Evolutionary conservation across 1,140 invertebrate genomes (phyloP).

Genomic region (Ceratina australensis): DNA sequence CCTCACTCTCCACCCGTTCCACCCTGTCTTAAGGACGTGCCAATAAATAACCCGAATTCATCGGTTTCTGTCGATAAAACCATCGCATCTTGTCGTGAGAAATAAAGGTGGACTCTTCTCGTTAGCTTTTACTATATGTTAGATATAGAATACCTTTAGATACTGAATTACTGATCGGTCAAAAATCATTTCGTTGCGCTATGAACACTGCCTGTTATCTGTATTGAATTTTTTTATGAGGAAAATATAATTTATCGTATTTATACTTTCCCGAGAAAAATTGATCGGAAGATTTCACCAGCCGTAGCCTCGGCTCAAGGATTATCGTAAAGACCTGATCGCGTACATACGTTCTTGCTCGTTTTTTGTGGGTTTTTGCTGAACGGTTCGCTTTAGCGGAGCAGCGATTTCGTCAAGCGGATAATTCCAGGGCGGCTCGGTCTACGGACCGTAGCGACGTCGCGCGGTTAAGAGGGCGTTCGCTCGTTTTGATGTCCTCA

Average conservation of each 20-base stretch:
- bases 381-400: background rate
- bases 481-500: background rate
- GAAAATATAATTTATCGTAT: too few species aligned
- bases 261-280: background rate
- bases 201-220: too few species aligned
- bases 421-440: constrained; percentile 12
- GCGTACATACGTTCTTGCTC: background rate
- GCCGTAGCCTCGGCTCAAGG: background rate
- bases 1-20: background rate
- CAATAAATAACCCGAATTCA: constrained; percentile 76
- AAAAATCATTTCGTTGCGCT: too few species aligned
- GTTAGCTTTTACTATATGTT: too few species aligned
- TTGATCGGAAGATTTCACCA: background rate
- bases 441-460: background rate
- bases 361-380: background rate
- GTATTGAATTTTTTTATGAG: too few species aligned
- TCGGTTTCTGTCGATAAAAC: constrained; percentile 73
- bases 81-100: constrained; percentile 43
- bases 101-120: background rate
- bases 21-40: constrained; percentile 66
- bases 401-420: constrained; percentile 1
- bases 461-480: too few species aligned
- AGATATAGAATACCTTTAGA: too few species aligned
- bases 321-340: background rate
- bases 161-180: too few species aligned